Percentiles rank a stretch among this genome's conserved stretches.
phyloP scores from a whole-genome alignment of 2,113 vertebrate genomes.

The Vombatus ursinus region DNA sequence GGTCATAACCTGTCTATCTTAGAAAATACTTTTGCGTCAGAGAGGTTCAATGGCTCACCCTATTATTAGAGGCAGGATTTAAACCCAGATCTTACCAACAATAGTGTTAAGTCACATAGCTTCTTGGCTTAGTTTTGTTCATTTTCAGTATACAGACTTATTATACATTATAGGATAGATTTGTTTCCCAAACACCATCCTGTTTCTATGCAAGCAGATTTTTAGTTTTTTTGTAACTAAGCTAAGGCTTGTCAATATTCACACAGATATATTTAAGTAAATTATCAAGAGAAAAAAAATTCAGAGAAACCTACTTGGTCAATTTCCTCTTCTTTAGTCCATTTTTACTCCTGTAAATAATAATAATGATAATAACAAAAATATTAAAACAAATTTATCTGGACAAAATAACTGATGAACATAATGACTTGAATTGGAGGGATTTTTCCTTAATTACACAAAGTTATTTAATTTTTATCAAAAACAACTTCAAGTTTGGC shows the following conservation, averaged over 20 bases:
- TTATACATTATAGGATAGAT: not conserved
- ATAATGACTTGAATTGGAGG: constrained; percentile 36
- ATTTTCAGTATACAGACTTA: not conserved
- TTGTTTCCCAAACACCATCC: not conserved
- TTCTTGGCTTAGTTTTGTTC: not conserved
- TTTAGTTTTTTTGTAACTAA: constrained; percentile 4
- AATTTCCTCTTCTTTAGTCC: constrained; percentile 98
- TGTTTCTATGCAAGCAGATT: not conserved
- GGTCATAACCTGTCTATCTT: not conserved
- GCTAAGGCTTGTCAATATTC: not conserved
- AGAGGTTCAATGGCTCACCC: not conserved
- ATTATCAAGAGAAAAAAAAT: constrained; percentile 38
- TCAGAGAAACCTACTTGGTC: constrained; percentile 89
- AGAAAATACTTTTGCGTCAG: not conserved
- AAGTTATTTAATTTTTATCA: constrained; percentile 54
- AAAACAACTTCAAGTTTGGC: constrained; percentile 40
- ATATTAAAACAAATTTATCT: constrained; percentile 28
- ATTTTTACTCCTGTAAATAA: constrained; percentile 94
- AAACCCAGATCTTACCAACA: not conserved
- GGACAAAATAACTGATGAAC: constrained; percentile 44
- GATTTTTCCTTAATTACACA: constrained; percentile 35
- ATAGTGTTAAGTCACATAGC: not conserved
- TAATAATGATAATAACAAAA: constrained; percentile 58
- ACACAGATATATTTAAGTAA: not conserved
- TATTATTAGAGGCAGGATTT: not conserved